Conservation (phyloP, 2,888 invertebrate species). For the Sialis lutaria region DNA sequence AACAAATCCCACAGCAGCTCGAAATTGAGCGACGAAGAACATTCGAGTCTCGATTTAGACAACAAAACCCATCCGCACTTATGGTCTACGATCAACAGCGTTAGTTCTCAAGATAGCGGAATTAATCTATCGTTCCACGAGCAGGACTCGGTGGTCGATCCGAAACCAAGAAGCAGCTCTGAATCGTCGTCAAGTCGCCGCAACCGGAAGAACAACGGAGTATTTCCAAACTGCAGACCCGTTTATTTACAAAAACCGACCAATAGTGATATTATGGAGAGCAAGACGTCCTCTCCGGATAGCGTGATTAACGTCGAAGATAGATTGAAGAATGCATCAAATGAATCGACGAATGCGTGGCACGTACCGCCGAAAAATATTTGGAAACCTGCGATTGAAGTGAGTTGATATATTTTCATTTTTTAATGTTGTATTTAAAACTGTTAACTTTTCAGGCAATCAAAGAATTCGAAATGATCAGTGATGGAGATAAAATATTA, state of each 20-base stretch:
- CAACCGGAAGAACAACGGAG: conserved; percentile 13
- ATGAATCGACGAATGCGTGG: conserved; percentile 34
- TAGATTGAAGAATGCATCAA: not conserved
- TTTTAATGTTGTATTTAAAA: not conserved
- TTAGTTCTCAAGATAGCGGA: conserved; percentile 62
- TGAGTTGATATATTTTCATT: conserved; percentile 18
- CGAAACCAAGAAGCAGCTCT: conserved; percentile 20
- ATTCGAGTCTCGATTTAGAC: conserved; percentile 26
- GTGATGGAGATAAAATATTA: conserved; percentile 64
- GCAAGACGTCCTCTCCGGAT: not conserved
- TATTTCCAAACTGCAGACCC: conserved; percentile 2
- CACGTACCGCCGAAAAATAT: conserved; percentile 61
- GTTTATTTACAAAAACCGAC: conserved; percentile 2
- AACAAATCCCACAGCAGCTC: conserved; percentile 37
- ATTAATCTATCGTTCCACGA: conserved; percentile 59
- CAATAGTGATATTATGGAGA: conserved; percentile 5
- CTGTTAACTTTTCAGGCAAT: conserved; percentile 38
- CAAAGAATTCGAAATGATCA: conserved; percentile 68
- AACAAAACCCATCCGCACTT: conserved; percentile 36
- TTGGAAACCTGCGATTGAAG: conserved; percentile 67
- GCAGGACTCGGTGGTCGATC: conserved; percentile 25
- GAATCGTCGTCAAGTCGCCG: conserved; percentile 19
- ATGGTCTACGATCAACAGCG: conserved; percentile 47
- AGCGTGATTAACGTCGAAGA: not conserved
- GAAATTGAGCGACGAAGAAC: conserved; percentile 40